Evolutionary conservation across 2,888 invertebrate genomes (phyloP).

Genomic region (Ormia ochracea): DNA sequence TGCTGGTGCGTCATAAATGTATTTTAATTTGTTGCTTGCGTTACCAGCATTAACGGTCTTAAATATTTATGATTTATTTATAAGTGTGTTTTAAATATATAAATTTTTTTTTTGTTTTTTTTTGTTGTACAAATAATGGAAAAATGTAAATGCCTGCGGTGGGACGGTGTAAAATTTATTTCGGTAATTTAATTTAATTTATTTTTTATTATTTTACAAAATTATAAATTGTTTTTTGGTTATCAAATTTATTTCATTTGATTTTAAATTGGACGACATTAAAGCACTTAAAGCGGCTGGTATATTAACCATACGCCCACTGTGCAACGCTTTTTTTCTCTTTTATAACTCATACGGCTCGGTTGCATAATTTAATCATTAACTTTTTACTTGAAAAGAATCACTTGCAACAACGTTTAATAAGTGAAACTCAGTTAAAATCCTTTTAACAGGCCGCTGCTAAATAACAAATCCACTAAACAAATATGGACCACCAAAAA

Average conservation of each 20-base stretch:
- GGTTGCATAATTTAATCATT: neutral
- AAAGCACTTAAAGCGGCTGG: too few relatives aligned
- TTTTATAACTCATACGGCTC: too few relatives aligned
- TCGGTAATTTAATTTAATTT: too few relatives aligned
- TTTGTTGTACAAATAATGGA: neutral
- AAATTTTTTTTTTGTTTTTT: neutral
- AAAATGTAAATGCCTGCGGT: neutral
- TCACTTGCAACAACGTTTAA: neutral
- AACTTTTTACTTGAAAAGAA: neutral
- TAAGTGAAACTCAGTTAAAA: neutral
- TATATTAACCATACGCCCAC: too few relatives aligned
- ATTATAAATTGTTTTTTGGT: too few relatives aligned
- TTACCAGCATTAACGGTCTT: conserved; percentile 19
- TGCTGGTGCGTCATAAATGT: conserved; percentile 5
- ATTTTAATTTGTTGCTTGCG: neutral
- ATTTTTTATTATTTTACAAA: too few relatives aligned
- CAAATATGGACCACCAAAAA: conserved; percentile 15
- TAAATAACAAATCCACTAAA: neutral
- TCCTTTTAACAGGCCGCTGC: neutral
- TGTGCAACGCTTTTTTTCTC: too few relatives aligned
- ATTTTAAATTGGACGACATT: too few relatives aligned
- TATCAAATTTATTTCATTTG: too few relatives aligned
- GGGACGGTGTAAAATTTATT: too few relatives aligned
- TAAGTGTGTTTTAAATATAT: conserved; percentile 19
- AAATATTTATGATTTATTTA: conserved; percentile 34